phyloP scores from a whole-genome alignment of 2,113 vertebrate genomes.

The Procavia capensis region DNA sequence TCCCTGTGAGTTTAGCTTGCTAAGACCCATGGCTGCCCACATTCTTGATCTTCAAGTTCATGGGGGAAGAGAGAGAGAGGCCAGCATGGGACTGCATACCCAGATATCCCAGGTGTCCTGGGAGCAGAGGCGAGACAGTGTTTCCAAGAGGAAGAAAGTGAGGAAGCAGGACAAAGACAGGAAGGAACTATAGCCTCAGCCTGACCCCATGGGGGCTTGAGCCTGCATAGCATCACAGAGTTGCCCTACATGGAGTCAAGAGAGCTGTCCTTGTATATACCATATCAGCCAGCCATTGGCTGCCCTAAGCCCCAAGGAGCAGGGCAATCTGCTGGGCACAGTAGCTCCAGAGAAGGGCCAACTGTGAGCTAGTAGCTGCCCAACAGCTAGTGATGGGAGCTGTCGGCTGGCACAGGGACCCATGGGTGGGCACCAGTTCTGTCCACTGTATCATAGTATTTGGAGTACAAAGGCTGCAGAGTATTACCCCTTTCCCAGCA shows the following conservation, averaged over 20 bases:
- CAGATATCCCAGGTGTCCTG: not conserved
- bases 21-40: not conserved
- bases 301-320: too few relatives aligned
- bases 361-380: not conserved
- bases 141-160: not conserved
- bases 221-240: not conserved
- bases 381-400: too few relatives aligned
- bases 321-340: not conserved
- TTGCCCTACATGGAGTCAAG: not conserved
- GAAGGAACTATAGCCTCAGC: not conserved
- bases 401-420: not conserved
- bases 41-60: not conserved
- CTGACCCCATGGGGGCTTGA: not conserved
- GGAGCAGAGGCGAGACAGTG: not conserved
- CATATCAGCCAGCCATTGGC: not conserved
- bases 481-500: slow-evolving; percentile 25
- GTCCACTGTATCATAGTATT: not conserved
- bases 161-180: not conserved
- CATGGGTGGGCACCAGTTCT: fast-evolving
- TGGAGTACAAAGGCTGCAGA: not conserved
- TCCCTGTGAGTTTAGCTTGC: not conserved
- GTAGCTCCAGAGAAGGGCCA: not conserved
- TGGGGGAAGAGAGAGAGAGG: too few relatives aligned
- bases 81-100: not conserved
- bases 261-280: too few relatives aligned